phyloP scores from a whole-genome alignment of 2,888 invertebrate genomes.

The Sinohyriopsis cumingii region DNA sequence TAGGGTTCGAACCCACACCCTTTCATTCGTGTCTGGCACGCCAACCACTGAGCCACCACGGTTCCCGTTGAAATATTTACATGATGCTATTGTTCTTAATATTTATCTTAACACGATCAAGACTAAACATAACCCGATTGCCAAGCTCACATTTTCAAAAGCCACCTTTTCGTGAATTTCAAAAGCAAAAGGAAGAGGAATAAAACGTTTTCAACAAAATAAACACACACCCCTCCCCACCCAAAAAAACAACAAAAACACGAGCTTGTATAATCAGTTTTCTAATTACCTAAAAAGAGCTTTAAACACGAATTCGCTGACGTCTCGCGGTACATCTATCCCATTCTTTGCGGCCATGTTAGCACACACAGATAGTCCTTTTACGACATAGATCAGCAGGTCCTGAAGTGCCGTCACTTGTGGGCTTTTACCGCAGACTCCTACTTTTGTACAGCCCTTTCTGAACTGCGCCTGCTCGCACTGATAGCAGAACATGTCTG shows the following conservation, averaged over 20 bases:
- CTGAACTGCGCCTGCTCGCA: constrained; percentile 55
- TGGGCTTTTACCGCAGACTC: constrained; percentile 56
- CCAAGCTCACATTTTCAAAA: too few relatives aligned
- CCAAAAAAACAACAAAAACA: not conserved
- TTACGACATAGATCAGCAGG: constrained; percentile 38
- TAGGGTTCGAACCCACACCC: too few relatives aligned
- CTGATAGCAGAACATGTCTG: constrained; percentile 67
- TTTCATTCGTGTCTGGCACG: too few relatives aligned
- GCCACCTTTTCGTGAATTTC: not conserved
- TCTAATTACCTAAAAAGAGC: constrained; percentile 46
- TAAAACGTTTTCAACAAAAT: not conserved
- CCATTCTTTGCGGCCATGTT: constrained; percentile 34
- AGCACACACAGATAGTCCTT: constrained; percentile 43
- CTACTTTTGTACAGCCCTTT: constrained; percentile 51
- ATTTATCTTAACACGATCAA: too few relatives aligned
- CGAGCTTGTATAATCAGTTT: not conserved
- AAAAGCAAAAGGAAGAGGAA: not conserved
- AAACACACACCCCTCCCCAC: too few relatives aligned
- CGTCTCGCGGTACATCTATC: constrained; percentile 26
- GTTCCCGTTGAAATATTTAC: too few relatives aligned
- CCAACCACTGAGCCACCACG: too few relatives aligned
- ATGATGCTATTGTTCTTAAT: too few relatives aligned
- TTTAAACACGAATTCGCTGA: constrained; percentile 38
- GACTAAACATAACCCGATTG: too few relatives aligned
- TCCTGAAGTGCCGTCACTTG: constrained; percentile 55